Percentiles rank a stretch among this genome's conserved stretches.
Evolutionary conservation across 23 tunicate genomes (phyloP).

Genomic region (Pegea sp.): DNA sequence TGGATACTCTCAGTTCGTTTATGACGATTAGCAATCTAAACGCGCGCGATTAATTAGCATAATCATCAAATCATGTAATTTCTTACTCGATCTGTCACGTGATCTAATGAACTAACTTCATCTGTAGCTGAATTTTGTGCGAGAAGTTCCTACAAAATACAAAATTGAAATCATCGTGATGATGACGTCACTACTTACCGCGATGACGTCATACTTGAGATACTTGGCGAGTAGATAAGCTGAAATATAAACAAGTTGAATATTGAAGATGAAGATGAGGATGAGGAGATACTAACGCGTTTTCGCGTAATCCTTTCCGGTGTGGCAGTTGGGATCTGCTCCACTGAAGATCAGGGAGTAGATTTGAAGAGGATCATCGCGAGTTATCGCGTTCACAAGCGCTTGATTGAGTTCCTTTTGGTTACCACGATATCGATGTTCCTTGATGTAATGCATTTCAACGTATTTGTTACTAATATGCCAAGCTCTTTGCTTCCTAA

Average conservation of each 20-base stretch:
- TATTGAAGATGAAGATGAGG: too few species aligned
- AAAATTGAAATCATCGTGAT: too few species aligned
- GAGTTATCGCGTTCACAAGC: constrained; percentile 42
- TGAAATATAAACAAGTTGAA: constrained; percentile 3
- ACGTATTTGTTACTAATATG: constrained; percentile 55
- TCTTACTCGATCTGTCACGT: constrained; percentile 63
- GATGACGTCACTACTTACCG: constrained; percentile 46
- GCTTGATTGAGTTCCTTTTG: constrained; percentile 24
- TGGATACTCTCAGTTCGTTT: background rate
- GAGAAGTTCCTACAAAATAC: constrained; percentile 62
- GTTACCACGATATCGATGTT: constrained; percentile 15
- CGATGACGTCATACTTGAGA: constrained; percentile 35
- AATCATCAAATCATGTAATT: background rate
- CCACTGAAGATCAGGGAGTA: constrained; percentile 54
- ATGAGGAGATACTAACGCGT: constrained; percentile 23
- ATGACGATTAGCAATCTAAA: background rate
- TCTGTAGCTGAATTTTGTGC: constrained; percentile 52
- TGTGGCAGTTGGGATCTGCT: constrained; percentile 68
- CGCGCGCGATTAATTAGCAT: too few species aligned
- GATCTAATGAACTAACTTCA: constrained; percentile 53
- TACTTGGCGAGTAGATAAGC: constrained; percentile 60
- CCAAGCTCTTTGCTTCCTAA: constrained; percentile 68
- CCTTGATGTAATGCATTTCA: constrained; percentile 41
- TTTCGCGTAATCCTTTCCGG: constrained; percentile 56
- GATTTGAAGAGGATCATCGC: constrained; percentile 18